Evolutionary conservation across 2,888 invertebrate species (phyloP), one percentile per base, ranked within the genome.

Genomic region (Acronicta alni): DNA sequence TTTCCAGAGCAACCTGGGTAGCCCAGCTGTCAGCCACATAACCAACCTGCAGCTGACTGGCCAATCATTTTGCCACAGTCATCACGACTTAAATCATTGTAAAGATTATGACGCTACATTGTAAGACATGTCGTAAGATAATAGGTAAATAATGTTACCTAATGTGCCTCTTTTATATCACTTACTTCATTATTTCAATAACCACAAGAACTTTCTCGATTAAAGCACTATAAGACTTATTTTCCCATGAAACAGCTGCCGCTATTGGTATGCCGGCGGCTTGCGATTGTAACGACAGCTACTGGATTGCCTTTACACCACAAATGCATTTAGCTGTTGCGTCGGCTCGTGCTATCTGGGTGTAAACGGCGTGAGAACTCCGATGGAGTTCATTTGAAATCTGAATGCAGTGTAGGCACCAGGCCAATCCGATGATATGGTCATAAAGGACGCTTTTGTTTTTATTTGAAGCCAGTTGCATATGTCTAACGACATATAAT

Each of bases 291-390:
- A 52, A 58, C 38, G 66, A 17, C 39, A 39, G 35, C 8, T 30
- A 17, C 42, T 15, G 10, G 42, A 72, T 68, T 68, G 67, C 55
- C 39, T 72, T 56, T 49, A 72, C 68, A 68, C 35, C 61, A 67
- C 43, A 72, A 72, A 72, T 72, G 67, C 68, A 68, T 60, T 68
- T 72, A 71, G 30, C 48, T 12, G 43, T n/a, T 23, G 38, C 54
- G 32, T 14, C 20, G 23, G 53, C 16, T 54, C 72, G 55, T 59
- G 55, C 42, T 59, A 65, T 65, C 54, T 51, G 59, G n/a, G 51
- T 51, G 66, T 46, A 48, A 58, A 70, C 58, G 57, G 56, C 45
- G 37, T 16, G 45, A 52, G 52, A 47, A 58, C 65, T 44, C 37
- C 35, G 8, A 43, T n/a, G 18, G 47, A 57, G 23, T 44, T 37